These are phyloP conservation scores for Frieseomelitta varia DNA, from an alignment of 1,140 invertebrate species.

Conservation along the genomic window DNA sequence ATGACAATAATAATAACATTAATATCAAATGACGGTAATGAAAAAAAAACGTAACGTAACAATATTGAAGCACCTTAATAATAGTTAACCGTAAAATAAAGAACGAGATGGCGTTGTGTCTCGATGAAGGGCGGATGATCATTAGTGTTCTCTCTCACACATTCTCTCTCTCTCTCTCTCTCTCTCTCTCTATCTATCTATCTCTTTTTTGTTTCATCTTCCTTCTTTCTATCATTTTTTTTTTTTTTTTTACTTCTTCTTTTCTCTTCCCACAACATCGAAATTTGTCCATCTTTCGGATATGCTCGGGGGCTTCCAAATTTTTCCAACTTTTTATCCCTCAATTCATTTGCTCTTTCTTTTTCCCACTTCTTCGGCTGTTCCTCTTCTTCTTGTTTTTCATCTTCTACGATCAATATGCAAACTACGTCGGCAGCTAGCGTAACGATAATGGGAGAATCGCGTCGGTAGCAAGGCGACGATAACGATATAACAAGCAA, in stretches of 20 bases:
- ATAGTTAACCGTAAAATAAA: slow-evolving; percentile 68
- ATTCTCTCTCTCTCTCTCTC: not conserved
- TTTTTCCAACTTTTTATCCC: not conserved
- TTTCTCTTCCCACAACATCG: not conserved
- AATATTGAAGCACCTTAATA: slow-evolving; percentile 77
- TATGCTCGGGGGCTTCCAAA: not conserved
- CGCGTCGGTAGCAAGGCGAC: not conserved
- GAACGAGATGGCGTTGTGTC: slow-evolving; percentile 19
- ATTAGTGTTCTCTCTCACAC: not conserved
- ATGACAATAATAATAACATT: slow-evolving; percentile 66
- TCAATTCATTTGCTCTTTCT: not conserved
- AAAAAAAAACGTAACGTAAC: slow-evolving; percentile 69
- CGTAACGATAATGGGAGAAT: slow-evolving; percentile 20
- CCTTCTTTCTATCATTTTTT: not conserved
- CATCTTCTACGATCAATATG: slow-evolving; percentile 23
- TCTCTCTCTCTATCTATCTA: not conserved
- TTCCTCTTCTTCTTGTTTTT: not conserved
- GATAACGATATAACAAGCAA: slow-evolving; percentile 33
- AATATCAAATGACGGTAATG: slow-evolving; percentile 63
- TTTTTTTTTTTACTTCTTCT: not conserved
- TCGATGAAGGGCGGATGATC: slow-evolving; percentile 17
- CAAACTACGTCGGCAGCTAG: slow-evolving; percentile 13
- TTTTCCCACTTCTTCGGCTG: no score
- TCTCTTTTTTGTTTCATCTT: not conserved
- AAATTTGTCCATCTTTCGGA: not conserved